phyloP scores from a whole-genome alignment of 1,140 invertebrate genomes.

The Physella acuta region DNA sequence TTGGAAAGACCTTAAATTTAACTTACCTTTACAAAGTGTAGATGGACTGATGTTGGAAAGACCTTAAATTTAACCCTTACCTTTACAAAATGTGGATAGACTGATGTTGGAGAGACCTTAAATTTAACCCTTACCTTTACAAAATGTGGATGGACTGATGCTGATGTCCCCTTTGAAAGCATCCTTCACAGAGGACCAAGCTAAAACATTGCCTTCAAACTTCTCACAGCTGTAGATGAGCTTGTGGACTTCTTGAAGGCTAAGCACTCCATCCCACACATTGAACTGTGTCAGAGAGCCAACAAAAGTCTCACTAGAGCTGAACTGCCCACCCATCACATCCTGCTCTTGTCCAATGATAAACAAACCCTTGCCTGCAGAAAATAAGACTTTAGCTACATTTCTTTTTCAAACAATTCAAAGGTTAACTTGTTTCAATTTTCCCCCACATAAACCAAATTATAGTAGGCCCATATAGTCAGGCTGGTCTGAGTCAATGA shows the following conservation, averaged over 20 bases:
- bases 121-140: conserved; percentile 59
- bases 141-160: conserved; percentile 53
- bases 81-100: too few species aligned
- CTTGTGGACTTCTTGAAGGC: conserved; percentile 56
- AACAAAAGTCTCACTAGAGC: conserved; percentile 69
- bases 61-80: too few species aligned
- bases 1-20: too few species aligned
- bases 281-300: conserved; percentile 68
- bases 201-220: conserved; percentile 62
- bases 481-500: too few species aligned
- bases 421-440: too few species aligned
- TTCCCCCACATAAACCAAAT: too few species aligned
- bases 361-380: conserved; percentile 64
- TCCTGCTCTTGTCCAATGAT: conserved; percentile 76
- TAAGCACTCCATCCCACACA: conserved; percentile 66
- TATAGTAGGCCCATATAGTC: too few species aligned
- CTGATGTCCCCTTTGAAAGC: conserved; percentile 64
- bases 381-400: too few species aligned
- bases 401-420: too few species aligned
- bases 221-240: conserved; percentile 64
- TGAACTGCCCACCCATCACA: conserved; percentile 67
- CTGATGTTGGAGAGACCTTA: too few species aligned
- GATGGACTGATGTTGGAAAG: too few species aligned
- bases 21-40: too few species aligned
- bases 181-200: conserved; percentile 68